Percentiles rank a stretch among this genome's conserved stretches.
Evolutionary conservation across 1,140 invertebrate species (phyloP).

Genomic region (Papilio helenus): DNA sequence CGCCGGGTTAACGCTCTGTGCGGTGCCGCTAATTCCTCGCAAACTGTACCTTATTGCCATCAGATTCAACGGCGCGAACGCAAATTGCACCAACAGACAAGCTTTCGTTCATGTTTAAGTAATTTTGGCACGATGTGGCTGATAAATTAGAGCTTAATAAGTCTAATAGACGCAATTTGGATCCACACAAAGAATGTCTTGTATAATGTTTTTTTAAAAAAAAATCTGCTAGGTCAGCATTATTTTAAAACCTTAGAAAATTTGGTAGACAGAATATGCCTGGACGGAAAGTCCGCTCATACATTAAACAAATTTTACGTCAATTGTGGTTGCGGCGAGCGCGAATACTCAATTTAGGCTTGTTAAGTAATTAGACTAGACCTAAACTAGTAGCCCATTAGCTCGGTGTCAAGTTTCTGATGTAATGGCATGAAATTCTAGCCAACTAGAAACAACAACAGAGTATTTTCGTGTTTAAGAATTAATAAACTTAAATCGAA

Average conservation of each 20-base stretch:
- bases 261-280: neutral
- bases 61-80: neutral
- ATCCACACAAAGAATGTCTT: neutral
- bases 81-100: neutral
- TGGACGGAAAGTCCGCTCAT: neutral
- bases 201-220: neutral
- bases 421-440: conserved; percentile 2
- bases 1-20: conserved; percentile 29
- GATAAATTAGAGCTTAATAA: neutral
- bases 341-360: neutral
- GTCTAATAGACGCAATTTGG: neutral
- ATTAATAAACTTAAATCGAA: neutral
- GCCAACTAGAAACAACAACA: neutral
- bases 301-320: conserved; percentile 4
- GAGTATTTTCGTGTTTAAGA: neutral
- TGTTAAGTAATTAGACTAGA: conserved; percentile 27
- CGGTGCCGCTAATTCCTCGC: conserved; percentile 16
- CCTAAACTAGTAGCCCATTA: conserved; percentile 9
- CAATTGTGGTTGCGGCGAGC: neutral
- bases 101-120: neutral
- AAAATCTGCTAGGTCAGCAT: neutral
- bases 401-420: conserved; percentile 5
- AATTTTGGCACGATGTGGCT: neutral
- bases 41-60: conserved; percentile 14
- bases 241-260: neutral